Evolutionary conservation across 2,888 invertebrate species (phyloP), one percentile per base, ranked within the genome.

Genomic region (Argyra leucocephala): DNA sequence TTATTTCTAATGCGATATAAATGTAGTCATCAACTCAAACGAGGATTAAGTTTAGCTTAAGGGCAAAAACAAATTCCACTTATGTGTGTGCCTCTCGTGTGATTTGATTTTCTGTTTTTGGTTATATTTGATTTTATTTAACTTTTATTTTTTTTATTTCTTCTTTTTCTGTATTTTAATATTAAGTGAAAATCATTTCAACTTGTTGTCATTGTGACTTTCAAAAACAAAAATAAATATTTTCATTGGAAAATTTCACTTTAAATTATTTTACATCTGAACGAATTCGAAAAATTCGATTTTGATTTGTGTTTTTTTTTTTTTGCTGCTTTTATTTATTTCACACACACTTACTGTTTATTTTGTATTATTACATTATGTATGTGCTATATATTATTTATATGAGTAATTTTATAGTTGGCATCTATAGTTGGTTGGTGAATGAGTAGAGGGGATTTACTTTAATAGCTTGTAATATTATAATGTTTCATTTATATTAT

Each of bases 1-100:
- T 31, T 31, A 10, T 31, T 59, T 59, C 23, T 59, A 23, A 59
- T 23, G 23, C 18, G 23, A 15, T 23, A 15, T 23, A 59, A 59
- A 59, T 59, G 59, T 59, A 23, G 59, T 23, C 59, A 59, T 59
- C 59, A 59, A 59, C 59, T 59, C n/a, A 23, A 59, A 23, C 23
- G n/a, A 15, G 23, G 23, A 59, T 59, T 59, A 23, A 59, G 23
- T 59, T 59, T 22, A 59, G 23, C 59, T 59, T 59, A 22, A 59
- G 59, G 59, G 3, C 48, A 48, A 48, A 15, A 48, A 48, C n/a
- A 48, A 48, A 48, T 48, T n/a, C 5, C 48, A 48, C 31, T 48
- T n/a, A 48, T 48, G 7, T 3, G 31, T 31, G n/a, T n/a, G n/a
- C n/a, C n/a, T n/a, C 9, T 31, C 7, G 4, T 26, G 7, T 26